Evolutionary conservation across 1,140 invertebrate species (phyloP).

Genomic region (Platorchestia sp.): DNA sequence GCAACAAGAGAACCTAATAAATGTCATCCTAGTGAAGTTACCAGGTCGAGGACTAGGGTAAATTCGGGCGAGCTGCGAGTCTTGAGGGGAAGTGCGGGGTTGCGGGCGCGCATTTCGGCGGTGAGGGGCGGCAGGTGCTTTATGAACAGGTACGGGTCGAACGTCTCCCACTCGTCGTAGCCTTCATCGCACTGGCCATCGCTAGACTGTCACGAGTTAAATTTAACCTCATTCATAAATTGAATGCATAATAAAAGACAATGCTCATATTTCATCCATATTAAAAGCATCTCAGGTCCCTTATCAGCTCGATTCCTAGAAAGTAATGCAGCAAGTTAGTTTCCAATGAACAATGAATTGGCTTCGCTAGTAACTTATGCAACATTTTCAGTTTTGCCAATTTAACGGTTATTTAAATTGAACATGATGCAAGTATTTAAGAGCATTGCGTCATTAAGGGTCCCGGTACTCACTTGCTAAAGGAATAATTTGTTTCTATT

Average conservation of each 20-base stretch:
- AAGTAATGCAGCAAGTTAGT: too few relatives aligned
- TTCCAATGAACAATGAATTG: too few relatives aligned
- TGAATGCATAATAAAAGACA: neutral
- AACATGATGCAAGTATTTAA: too few relatives aligned
- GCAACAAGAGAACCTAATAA: too few relatives aligned
- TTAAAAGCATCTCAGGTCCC: neutral
- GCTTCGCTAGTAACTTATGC: too few relatives aligned
- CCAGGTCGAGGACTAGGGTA: slow-evolving; percentile 89
- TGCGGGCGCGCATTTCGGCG: slow-evolving; percentile 85
- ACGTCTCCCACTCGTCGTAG: slow-evolving; percentile 67
- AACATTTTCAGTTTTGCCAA: too few relatives aligned
- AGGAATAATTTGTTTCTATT: too few relatives aligned
- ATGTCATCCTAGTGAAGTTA: slow-evolving; percentile 71
- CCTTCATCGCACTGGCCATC: slow-evolving; percentile 64
- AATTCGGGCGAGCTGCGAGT: slow-evolving; percentile 94
- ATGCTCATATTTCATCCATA: neutral
- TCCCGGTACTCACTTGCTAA: too few relatives aligned
- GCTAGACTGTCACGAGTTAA: slow-evolving; percentile 52
- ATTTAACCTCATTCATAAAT: neutral
- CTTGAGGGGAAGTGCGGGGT: slow-evolving; percentile 92
- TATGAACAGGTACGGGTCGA: slow-evolving; percentile 77
- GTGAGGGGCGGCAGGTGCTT: slow-evolving; percentile 92
- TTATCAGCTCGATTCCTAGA: neutral
- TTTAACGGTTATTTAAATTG: too few relatives aligned
- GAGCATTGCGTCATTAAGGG: too few relatives aligned